A percentile compares a stretch with the other conserved stretches of the same genome.
These are phyloP conservation scores for Myripristis murdjan DNA, from an alignment of 2,797 vertebrate species.

Conservation along the genomic window DNA sequence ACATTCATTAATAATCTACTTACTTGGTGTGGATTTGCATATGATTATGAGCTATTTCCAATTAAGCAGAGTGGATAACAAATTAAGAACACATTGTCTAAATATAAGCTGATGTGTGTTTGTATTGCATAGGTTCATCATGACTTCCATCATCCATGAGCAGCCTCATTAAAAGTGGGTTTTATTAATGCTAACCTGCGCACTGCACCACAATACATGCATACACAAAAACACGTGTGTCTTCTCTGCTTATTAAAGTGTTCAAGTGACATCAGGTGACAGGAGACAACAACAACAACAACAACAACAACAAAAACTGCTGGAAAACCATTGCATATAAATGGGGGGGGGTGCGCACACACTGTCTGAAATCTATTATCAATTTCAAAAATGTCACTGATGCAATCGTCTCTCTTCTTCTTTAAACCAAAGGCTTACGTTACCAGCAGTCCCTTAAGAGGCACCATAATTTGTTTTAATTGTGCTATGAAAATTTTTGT, in stretches of 20 bases:
- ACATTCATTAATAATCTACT: constrained; percentile 73
- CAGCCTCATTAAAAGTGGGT: constrained; percentile 60
- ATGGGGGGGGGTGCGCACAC: too few relatives aligned
- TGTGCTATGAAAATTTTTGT: background rate
- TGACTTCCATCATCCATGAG: constrained; percentile 67
- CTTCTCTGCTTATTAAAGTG: background rate
- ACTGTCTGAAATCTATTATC: too few relatives aligned
- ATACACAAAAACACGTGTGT: too few relatives aligned
- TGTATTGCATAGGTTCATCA: constrained; percentile 32
- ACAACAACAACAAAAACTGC: too few relatives aligned
- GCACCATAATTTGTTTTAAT: background rate
- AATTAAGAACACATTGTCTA: constrained; percentile 55
- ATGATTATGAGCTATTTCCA: constrained; percentile 66
- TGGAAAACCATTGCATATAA: too few relatives aligned
- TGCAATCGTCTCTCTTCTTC: too few relatives aligned
- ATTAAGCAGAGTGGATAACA: constrained; percentile 64
- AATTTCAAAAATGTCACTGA: too few relatives aligned
- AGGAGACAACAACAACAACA: too few relatives aligned
- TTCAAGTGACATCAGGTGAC: too few relatives aligned
- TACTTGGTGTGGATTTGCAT: constrained; percentile 65
- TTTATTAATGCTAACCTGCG: constrained; percentile 41
- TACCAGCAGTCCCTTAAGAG: too few relatives aligned
- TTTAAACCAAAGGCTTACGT: too few relatives aligned
- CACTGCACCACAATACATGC: constrained; percentile 2
- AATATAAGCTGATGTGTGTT: constrained; percentile 47